Evolutionary conservation across 2,888 invertebrate genomes (phyloP).

Genomic region (Sialis fuliginosa): DNA sequence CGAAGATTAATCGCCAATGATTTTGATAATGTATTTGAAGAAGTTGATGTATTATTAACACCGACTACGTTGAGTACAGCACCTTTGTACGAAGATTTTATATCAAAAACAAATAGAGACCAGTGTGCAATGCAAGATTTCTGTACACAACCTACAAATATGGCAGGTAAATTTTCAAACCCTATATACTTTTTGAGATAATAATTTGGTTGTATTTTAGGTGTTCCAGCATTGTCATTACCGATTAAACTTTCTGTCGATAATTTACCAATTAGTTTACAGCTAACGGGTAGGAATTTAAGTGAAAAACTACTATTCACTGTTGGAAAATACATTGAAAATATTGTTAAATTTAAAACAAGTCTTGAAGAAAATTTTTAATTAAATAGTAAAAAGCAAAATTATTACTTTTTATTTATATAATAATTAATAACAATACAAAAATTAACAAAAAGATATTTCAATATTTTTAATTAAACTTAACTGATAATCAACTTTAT

Average conservation of each 20-base stretch:
- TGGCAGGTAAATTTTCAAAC: conserved; percentile 53
- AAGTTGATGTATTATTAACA: conserved; percentile 70
- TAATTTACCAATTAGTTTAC: conserved; percentile 70
- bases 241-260: conserved; percentile 59
- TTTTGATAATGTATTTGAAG: conserved; percentile 57
- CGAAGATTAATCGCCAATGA: conserved; percentile 77
- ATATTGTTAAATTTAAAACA: conserved; percentile 42
- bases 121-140: conserved; percentile 82
- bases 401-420: background rate
- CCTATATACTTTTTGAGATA: background rate
- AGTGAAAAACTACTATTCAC: conserved; percentile 59
- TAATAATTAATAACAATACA: too few relatives aligned
- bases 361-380: conserved; percentile 6
- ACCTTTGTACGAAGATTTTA: conserved; percentile 63
- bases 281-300: conserved; percentile 67
- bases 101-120: conserved; percentile 59
- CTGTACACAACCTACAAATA: conserved; percentile 91
- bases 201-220: conserved; percentile 21
- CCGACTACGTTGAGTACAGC: conserved; percentile 85
- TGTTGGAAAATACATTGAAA: conserved; percentile 69
- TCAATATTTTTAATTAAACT: background rate
- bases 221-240: conserved; percentile 72
- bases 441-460: conserved; percentile 1
- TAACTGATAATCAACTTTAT: too few relatives aligned
- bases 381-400: conserved; percentile 10